Base-by-base conservation (phyloP, 1,140 invertebrate species). In the Riptortus pedestris region DNA sequence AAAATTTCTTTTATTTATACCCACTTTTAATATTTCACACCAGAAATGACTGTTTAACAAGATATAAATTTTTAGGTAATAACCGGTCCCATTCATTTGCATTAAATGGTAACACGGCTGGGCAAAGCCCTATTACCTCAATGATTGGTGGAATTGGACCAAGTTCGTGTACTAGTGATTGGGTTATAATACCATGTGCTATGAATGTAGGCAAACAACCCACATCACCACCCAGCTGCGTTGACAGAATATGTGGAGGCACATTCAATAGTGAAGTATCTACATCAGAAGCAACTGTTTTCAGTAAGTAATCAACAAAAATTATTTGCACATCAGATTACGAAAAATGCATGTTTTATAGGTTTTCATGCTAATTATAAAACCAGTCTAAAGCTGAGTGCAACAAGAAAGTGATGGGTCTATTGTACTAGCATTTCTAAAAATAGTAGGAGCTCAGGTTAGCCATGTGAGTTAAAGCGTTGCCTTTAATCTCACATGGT, bases 131-230 rank as follows among this genome's bases (percentile, higher is more conserved):
- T 0, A 84, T 85, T 14, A 81, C 79, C 33, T 79, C 83, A 0
- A 85, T 83, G 74, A 81, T 85, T 60, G 84, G 84, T 0, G 81
- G 81, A 20, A 68, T 69, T 0, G 82, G 82, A 0, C 73, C 75
- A 52, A 81, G 80, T 63, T 78, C 79, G 18, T 91, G 87, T 70
- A 79, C 81, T 48, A 80, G 81, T 28, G 88, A 91, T 72, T 91
- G 86, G 84, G 71, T 91, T 0, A 76, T 86, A 24, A 85, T 90
- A 20, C 87, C 88, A 0, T 90, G 88, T 72, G 85, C 84, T 0
- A 78, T 76, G 0, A 86, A 86, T 68, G 77, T 81, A 31, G 84
- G 84, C 3, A 73, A 81, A 65, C 70, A 79, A 12, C 78, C 76
- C 0, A 48, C 62, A 7, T 75, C 78, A 0, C 74, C 76, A 48